Evolutionary conservation across 2,797 vertebrate species (phyloP), one percentile per base, ranked within the genome.

Genomic region (Etheostoma nigrum): DNA sequence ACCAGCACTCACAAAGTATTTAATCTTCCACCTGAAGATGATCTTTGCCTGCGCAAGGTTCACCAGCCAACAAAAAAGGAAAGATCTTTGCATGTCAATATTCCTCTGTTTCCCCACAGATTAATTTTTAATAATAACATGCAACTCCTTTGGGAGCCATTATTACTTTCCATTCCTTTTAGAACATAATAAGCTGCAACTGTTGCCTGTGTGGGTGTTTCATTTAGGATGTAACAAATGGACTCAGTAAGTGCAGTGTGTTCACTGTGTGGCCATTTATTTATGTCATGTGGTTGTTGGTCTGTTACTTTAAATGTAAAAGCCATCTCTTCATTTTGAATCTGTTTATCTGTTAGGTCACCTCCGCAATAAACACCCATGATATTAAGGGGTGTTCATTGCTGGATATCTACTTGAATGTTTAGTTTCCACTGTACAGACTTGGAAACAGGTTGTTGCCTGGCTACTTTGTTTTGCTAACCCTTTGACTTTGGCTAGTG

Each of bases 11-110:
- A 25, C 70, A 82, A 66, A 82, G 76, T 44, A 16, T 67, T 74
- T 52, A 78, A 77, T 84, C 78, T 81, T 85, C 74, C 60, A 88
- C 90, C 87, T 89, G 84, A 82, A 88, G 82, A 72, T 69, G 78
- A 87, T 66, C 36, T 76, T 67, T 72, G 21, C 42, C 42, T 58
- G 40, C 23, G 13, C 72, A 72, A 74, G 70, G 54, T 84, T 75
- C 49, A 52, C 18, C 42, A 45, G 42, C 15, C 12, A 14, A 40
- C 25, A 53, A 63, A 72, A 47, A 76, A 30, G 13, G 15, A 49
- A 47, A 51, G 44, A 58, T 19, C 9, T 30, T 67, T 67, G 18
- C 15, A 18, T 55, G 61, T 51, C 47, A 14, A 40, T 42, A 16
- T 42, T 63, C 11, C 7, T 61, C 11, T 1, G 51, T 53, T 66